Percentiles rank a stretch among this genome's conserved stretches.
These are phyloP conservation scores for Eupelmus urozonus DNA, from an alignment of 2,888 invertebrate species.

Conservation along the genomic window DNA sequence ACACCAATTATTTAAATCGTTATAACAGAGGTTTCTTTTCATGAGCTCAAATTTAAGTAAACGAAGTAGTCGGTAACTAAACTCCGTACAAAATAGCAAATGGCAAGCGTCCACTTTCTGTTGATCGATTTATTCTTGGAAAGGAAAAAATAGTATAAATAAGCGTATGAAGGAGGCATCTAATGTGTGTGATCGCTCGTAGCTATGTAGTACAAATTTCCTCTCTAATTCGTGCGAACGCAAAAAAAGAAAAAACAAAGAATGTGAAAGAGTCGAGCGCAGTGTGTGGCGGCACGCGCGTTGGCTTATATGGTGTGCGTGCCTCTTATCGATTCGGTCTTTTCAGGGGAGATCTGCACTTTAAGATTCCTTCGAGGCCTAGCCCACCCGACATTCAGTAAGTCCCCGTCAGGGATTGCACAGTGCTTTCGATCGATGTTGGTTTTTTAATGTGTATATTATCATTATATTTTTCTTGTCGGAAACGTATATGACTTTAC, in stretches of 20 bases:
- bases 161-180: neutral
- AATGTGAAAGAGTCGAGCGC: neutral
- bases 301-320: neutral
- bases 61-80: too few relatives aligned
- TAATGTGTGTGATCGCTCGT: slow-evolving; percentile 13
- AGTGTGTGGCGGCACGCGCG: neutral
- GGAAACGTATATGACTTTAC: slow-evolving; percentile 39
- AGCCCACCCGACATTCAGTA: slow-evolving; percentile 75
- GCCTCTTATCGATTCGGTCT: slow-evolving; percentile 68
- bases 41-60: too few relatives aligned
- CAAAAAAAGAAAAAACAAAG: slow-evolving; percentile 6
- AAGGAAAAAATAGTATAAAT: neutral
- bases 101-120: neutral
- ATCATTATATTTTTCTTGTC: slow-evolving; percentile 25
- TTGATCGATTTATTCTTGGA: neutral
- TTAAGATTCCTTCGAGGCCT: slow-evolving; percentile 75
- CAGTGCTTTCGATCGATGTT: slow-evolving; percentile 62
- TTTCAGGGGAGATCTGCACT: slow-evolving; percentile 80
- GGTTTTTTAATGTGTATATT: slow-evolving; percentile 35
- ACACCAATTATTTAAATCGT: too few relatives aligned
- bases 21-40: too few relatives aligned
- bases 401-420: slow-evolving; percentile 65
- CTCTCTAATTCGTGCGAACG: neutral
- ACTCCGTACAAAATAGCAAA: neutral
- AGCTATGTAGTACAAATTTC: neutral